These are phyloP conservation scores for Vanessa tameamea DNA, from an alignment of 1,140 invertebrate species.

Conservation along the genomic window DNA sequence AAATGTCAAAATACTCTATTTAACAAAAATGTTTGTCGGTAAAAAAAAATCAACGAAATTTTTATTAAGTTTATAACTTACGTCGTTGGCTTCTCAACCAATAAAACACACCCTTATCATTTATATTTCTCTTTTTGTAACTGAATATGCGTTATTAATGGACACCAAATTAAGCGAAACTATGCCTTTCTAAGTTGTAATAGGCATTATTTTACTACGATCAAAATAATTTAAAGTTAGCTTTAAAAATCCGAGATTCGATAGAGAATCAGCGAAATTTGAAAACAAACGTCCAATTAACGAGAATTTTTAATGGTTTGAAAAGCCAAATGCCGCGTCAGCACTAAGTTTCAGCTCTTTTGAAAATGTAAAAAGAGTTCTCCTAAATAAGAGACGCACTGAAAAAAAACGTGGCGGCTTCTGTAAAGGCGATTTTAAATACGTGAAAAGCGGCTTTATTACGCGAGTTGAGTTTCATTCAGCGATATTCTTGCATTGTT, in stretches of 20 bases:
- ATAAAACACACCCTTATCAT: constrained; percentile 1
- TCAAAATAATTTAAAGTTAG: constrained; percentile 1
- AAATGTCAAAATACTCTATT: too few species aligned
- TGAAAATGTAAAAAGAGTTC: constrained; percentile 4
- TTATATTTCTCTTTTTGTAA: neutral
- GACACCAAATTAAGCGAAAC: neutral
- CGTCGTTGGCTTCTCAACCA: neutral
- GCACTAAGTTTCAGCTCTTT: constrained; percentile 28
- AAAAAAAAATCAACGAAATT: too few species aligned
- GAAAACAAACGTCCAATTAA: constrained; percentile 28
- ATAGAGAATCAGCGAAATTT: constrained; percentile 19
- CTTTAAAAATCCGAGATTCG: constrained; percentile 12
- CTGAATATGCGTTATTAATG: neutral
- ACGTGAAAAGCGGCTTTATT: neutral
- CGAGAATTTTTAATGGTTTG: constrained; percentile 16
- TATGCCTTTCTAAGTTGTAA: neutral
- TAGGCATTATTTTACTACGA: constrained; percentile 1
- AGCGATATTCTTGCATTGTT: neutral
- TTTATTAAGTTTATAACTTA: too few species aligned
- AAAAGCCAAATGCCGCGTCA: constrained; percentile 21
- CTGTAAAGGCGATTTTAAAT: constrained; percentile 5
- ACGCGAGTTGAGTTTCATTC: neutral
- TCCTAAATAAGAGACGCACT: constrained; percentile 12
- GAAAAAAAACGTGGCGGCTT: neutral
- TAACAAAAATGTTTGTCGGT: too few species aligned